Evolutionary conservation across 1,140 invertebrate genomes (phyloP).

Genomic region (Choristoneura fumiferana): DNA sequence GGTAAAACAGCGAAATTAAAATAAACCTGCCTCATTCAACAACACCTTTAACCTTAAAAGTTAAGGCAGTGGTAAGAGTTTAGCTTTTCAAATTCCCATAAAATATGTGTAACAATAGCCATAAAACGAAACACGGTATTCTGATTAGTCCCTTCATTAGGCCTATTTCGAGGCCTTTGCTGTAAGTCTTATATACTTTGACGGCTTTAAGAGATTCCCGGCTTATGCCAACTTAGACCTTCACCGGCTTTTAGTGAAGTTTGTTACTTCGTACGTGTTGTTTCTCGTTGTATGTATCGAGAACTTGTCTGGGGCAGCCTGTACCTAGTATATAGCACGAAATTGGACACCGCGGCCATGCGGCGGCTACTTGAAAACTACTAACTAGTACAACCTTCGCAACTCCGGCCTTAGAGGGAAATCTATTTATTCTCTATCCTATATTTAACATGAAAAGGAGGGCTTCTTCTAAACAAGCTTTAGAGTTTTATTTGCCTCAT

Average conservation of each 20-base stretch:
- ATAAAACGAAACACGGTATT: background rate
- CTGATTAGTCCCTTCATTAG: slow-evolving; percentile 10
- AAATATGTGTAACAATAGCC: slow-evolving; percentile 13
- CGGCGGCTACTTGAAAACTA: background rate
- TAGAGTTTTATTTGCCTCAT: too few relatives aligned
- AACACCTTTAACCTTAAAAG: too few relatives aligned
- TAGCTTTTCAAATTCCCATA: background rate
- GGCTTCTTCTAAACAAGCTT: too few relatives aligned
- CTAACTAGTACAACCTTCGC: background rate
- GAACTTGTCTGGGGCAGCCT: background rate
- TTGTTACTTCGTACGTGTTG: slow-evolving; percentile 32
- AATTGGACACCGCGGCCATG: background rate
- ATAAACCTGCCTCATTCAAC: too few relatives aligned
- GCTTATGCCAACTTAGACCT: slow-evolving; percentile 42
- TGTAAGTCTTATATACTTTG: slow-evolving; percentile 39
- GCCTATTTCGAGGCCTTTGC: slow-evolving; percentile 7
- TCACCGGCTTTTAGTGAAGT: slow-evolving; percentile 43
- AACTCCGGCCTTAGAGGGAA: too few relatives aligned
- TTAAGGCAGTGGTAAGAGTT: too few relatives aligned
- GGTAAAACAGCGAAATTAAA: too few relatives aligned
- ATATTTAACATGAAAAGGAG: too few relatives aligned
- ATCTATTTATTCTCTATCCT: too few relatives aligned
- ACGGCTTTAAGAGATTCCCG: slow-evolving; percentile 49
- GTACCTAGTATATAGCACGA: background rate
- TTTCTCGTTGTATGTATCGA: slow-evolving; percentile 19